Evolutionary conservation across 2,113 vertebrate species (phyloP), one percentile per base, ranked within the genome.

Genomic region (Micromys minutus): DNA sequence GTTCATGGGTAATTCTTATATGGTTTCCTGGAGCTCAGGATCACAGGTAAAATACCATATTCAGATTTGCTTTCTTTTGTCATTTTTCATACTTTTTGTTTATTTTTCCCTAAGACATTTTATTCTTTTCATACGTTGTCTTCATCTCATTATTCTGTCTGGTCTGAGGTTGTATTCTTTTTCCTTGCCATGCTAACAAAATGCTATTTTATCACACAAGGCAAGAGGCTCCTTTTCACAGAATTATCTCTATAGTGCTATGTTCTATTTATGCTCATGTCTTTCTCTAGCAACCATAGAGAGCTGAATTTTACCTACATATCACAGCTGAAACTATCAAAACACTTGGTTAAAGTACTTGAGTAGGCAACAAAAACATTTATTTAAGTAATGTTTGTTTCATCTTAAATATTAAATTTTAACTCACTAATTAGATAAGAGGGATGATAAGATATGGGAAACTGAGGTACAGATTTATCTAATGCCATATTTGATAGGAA

Each of bases 41-140:
- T n/a, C 52, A 95, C 24, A 86, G 15, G 17, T 87, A 71, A 77
- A 93, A 91, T 67, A 90, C 65, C 0, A 29, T 79, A 13, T 52
- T 96, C 45, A 90, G 36, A 71, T 92, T 91, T 95, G 24, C 69
- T 96, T 97, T 94, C 74, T 52, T 63, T 85, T 77, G 45, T 26
- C 74, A 69, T 87, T 34, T 8, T 63, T 24, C 12, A 77, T 71
- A 24, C 61, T 85, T 65, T 65, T 34, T 39, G 29, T 87, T 87
- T 71, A 83, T 95, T 94, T 72, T 65, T 96, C 90, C 67, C 52
- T 16, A 95, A 75, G 29, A 75, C 3, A 79, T 80, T 88, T 94
- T 95, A 21, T 24, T 87, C 10, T 94, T 47, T 92, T 39, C 13
- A 59, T 74, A 36, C 55, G 93, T 95, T 89, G 13, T 96, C 69